phyloP scores from a whole-genome alignment of 1,140 invertebrate species.

The Dendroctonus valens region DNA sequence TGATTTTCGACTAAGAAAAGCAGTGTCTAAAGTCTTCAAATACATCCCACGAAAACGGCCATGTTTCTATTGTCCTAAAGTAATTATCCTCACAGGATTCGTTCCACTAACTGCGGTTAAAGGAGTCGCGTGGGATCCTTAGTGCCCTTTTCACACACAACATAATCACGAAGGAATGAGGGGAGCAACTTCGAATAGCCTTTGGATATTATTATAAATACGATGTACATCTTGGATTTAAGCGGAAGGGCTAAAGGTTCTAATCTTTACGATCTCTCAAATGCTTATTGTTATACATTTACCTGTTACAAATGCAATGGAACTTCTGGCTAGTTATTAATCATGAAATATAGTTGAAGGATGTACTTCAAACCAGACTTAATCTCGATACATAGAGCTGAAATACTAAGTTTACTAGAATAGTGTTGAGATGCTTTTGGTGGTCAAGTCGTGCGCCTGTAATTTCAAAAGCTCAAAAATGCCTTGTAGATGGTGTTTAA shows the following conservation, averaged over 20 bases:
- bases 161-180: slow-evolving; percentile 22
- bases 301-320: too few relatives aligned
- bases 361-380: too few relatives aligned
- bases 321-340: too few relatives aligned
- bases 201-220: slow-evolving; percentile 29
- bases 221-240: slow-evolving; percentile 21
- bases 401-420: too few relatives aligned
- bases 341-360: too few relatives aligned
- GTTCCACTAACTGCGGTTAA: slow-evolving; percentile 20
- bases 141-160: slow-evolving; percentile 23
- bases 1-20: too few relatives aligned
- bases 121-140: slow-evolving; percentile 23
- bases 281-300: slow-evolving; percentile 3
- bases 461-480: too few relatives aligned
- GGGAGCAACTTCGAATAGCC: slow-evolving; percentile 24
- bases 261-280: slow-evolving; percentile 21
- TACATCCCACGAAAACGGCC: slow-evolving; percentile 2
- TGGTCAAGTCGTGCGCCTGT: too few relatives aligned
- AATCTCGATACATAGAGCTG: too few relatives aligned
- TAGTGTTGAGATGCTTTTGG: too few relatives aligned
- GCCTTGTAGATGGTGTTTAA: too few relatives aligned
- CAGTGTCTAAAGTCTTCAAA: too few relatives aligned
- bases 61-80: slow-evolving; percentile 13
- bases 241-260: slow-evolving; percentile 12
- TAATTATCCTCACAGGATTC: slow-evolving; percentile 25